These are phyloP conservation scores for Anser brachyrhynchus DNA, from an alignment of 2,113 vertebrate species.

Conservation along the genomic window DNA sequence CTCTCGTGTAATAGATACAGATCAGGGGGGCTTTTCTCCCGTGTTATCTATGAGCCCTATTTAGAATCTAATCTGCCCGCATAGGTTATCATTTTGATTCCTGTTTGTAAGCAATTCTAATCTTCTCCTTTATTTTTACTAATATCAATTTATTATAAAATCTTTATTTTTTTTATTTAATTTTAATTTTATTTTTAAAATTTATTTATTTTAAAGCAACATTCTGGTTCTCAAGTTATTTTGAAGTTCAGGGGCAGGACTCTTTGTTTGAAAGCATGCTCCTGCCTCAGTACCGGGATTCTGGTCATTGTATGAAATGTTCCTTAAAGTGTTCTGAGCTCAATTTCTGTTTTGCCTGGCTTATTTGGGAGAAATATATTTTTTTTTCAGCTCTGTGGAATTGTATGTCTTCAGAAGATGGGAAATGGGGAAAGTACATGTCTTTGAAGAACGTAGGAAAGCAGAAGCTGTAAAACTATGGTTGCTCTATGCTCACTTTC, in stretches of 20 bases:
- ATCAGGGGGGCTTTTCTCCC: background rate
- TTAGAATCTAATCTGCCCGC: background rate
- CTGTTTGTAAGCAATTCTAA: background rate
- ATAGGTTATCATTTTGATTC: background rate
- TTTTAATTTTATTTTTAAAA: background rate
- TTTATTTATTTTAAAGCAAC: background rate
- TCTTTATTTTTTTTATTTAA: no score
- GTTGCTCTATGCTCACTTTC: background rate
- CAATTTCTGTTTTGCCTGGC: background rate
- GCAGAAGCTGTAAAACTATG: background rate
- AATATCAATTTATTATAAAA: rapidly evolving
- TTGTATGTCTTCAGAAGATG: background rate
- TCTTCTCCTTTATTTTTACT: background rate
- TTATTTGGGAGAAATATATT: background rate
- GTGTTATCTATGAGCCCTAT: no score
- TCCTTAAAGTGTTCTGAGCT: background rate
- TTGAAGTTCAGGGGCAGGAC: background rate
- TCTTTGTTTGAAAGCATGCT: background rate
- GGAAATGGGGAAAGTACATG: background rate
- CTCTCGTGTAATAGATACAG: background rate
- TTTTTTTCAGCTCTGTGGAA: background rate
- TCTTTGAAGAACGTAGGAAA: background rate
- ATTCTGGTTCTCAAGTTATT: background rate
- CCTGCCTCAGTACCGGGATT: background rate
- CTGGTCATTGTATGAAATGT: background rate